Evolutionary conservation across 2,888 invertebrate species (phyloP), one percentile per base, ranked within the genome.

Genomic region (Syritta pipiens): DNA sequence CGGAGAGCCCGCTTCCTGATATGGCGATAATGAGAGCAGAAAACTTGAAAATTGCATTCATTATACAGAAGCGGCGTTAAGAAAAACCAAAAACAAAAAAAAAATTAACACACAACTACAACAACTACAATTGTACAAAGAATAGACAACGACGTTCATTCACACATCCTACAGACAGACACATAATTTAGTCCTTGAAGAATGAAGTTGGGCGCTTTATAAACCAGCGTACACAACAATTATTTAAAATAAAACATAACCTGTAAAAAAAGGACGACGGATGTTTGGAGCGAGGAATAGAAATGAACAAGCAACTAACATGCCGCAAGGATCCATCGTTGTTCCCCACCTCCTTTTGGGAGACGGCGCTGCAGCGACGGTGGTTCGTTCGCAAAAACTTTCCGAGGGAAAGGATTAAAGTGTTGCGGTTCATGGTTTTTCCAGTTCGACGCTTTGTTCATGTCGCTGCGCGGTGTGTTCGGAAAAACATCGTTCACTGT

Each of bases 21-120:
- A 82, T 76, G 82, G 83, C 83, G 84, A 83, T 84, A 84, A 84
- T 84, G 84, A 84, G 84, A 82, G 83, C 83, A 83, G 82, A 83
- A 82, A 84, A 84, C 83, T 83, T 83, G 83, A 84, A 86, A 86
- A 86, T 86, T 85, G 86, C 86, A 86, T 86, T 87, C 86, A 87
- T 87, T 87, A 87, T 84, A 81, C 79, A 81, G 67, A 68, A 81
- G 77, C 72, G 77, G 72, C 63, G 35, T 40, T 35, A 55, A 53
- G 20, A 62, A 10, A 69, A 32, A n/a, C n/a, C n/a, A 20, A 22
- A 10, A 24, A 37, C 6, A 62, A 28, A 51, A 35, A 51, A 35
- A 44, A 42, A 68, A 53, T n/a, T 22, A 42, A 26, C 42, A 44
- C 22, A 32, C 35, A 44, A 32, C 4, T 28, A n/a, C n/a, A n/a